These are phyloP conservation scores for Temnothorax rugatulus DNA, from an alignment of 2,888 invertebrate species.

Conservation along the genomic window DNA sequence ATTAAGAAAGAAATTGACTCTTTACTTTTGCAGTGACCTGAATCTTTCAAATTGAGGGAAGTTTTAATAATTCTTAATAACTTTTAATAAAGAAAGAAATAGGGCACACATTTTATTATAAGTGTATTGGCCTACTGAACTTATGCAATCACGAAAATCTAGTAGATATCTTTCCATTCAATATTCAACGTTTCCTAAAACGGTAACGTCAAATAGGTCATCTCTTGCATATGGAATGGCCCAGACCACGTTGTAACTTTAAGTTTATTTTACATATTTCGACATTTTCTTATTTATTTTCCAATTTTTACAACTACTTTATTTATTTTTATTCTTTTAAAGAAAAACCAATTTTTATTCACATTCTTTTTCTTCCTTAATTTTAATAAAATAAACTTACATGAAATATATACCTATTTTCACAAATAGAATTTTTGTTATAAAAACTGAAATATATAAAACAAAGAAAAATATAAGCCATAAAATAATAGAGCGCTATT, in stretches of 20 bases:
- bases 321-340: background rate
- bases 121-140: background rate
- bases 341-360: background rate
- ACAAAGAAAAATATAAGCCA: background rate
- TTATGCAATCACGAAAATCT: conserved; percentile 21
- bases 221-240: background rate
- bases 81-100: background rate
- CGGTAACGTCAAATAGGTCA: conserved; percentile 33
- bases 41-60: background rate
- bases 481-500: background rate
- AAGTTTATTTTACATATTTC: conserved; percentile 1
- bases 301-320: background rate
- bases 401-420: background rate
- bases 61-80: background rate
- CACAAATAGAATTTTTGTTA: background rate
- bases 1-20: background rate
- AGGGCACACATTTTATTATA: background rate
- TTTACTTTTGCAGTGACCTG: background rate
- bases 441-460: background rate
- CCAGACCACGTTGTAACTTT: background rate
- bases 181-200: conserved; percentile 11
- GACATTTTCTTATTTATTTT: conserved; percentile 16
- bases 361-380: background rate
- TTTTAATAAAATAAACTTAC: conserved; percentile 20
- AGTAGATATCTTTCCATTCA: conserved; percentile 3